Conservation (phyloP, 2,113 vertebrate species). For the Thalassarche chlororhynchos region DNA sequence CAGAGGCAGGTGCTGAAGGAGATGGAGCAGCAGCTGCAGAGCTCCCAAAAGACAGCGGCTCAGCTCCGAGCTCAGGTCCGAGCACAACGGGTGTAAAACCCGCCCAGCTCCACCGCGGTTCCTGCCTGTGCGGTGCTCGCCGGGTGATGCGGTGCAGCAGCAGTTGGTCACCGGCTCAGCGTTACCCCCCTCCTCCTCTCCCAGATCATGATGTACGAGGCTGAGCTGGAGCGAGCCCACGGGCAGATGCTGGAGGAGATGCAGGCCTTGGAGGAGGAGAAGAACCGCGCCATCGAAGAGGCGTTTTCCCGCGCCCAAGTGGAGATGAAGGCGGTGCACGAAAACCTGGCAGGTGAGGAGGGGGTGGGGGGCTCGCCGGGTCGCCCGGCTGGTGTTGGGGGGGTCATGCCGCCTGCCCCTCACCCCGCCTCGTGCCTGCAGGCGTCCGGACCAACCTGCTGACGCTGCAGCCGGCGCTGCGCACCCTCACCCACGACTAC, state of each 20-base stretch:
- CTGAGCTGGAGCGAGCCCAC: conserved; percentile 88
- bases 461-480: conserved; percentile 90
- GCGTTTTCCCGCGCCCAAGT: conserved; percentile 90
- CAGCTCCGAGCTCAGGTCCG: conserved; percentile 90
- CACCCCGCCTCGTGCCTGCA: not conserved
- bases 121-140: not conserved
- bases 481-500: conserved; percentile 93
- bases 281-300: conserved; percentile 92
- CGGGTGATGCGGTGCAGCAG: fast-evolving
- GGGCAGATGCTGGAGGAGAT: conserved; percentile 92
- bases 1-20: conserved; percentile 89
- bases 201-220: conserved; percentile 88
- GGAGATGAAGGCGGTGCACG: conserved; percentile 96
- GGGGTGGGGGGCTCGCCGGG: fast-evolving
- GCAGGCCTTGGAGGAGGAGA: conserved; percentile 94
- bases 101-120: fast-evolving
- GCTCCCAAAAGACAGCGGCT: conserved; percentile 80
- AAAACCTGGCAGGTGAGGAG: conserved; percentile 92
- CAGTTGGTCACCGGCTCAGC: fast-evolving
- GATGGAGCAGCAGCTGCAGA: conserved; percentile 90
- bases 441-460: conserved; percentile 92
- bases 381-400: fast-evolving
- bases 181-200: not conserved
- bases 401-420: not conserved
- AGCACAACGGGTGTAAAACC: not conserved